Evolutionary conservation across 2,888 invertebrate species (phyloP).

Genomic region (Apoda limacodes): DNA sequence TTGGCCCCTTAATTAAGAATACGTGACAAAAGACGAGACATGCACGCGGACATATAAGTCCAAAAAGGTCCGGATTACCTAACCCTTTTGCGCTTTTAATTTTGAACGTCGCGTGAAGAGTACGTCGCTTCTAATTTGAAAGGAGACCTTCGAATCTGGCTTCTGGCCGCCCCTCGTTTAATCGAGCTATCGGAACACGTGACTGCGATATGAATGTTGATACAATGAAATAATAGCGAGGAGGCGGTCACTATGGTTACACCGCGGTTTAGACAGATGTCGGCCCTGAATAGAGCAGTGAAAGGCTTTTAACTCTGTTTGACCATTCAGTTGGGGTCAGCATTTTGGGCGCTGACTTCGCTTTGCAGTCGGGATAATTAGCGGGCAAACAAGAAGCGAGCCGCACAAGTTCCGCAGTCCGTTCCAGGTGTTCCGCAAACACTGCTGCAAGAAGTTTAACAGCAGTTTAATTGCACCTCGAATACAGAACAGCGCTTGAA

Average conservation of each 20-base stretch:
- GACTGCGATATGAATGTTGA: conserved; percentile 61
- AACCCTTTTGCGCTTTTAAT: conserved; percentile 69
- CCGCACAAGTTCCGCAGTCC: conserved; percentile 54
- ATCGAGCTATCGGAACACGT: conserved; percentile 53
- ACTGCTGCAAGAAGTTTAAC: conserved; percentile 66
- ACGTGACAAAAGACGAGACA: conserved; percentile 71
- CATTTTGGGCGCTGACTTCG: conserved; percentile 53
- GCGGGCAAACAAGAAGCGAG: conserved; percentile 61
- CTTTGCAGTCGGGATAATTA: conserved; percentile 56
- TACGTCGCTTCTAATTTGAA: conserved; percentile 59
- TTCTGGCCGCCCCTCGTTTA: conserved; percentile 59
- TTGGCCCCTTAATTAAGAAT: conserved; percentile 67
- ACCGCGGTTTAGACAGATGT: conserved; percentile 40
- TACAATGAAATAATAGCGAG: conserved; percentile 58
- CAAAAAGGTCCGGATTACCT: conserved; percentile 67
- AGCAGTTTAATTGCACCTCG: conserved; percentile 66
- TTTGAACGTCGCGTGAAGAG: conserved; percentile 64
- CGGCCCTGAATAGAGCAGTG: conserved; percentile 45
- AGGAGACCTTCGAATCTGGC: conserved; percentile 65
- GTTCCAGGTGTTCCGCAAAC: conserved; percentile 65
- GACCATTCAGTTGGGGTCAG: conserved; percentile 57
- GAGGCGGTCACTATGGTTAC: conserved; percentile 62
- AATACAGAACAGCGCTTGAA: conserved; percentile 63
- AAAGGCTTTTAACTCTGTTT: conserved; percentile 57
- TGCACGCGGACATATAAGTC: conserved; percentile 56